Evolutionary conservation across 2,888 invertebrate genomes (phyloP), one percentile per base, ranked within the genome.

Genomic region (Ophioninae sp.): DNA sequence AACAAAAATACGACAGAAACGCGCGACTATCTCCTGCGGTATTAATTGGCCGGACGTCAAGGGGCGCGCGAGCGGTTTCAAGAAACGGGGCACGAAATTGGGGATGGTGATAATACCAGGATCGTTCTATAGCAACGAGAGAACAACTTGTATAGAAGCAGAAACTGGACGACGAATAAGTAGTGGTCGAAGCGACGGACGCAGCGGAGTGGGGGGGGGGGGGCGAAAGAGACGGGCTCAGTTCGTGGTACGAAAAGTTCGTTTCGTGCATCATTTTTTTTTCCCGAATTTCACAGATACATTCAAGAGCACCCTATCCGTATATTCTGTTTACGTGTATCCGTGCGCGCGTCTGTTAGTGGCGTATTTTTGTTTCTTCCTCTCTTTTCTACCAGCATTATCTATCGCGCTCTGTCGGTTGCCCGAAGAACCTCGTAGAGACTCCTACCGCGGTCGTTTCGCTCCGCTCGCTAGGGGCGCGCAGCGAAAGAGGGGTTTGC

Each of bases 31-130:
- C 77, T 81, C 87, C 87, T 87, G 85, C 84, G 88, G 90, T 91
- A 92, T 92, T 92, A 92, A 91, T 92, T 91, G 91, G 90, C 90
- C 89, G 90, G 89, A 90, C 90, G 88, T 89, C 86, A 67, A 71
- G 79, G 75, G 71, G 79, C 56, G 30, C 56, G 30, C 30, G 72
- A 68, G 77, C 30, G 81, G 63, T 67, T 71, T 39, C 41, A 65
- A 56, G 61, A 64, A 61, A 41, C 67, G 61, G 20, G 68, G 58
- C 37, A 75, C 59, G 51, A 79, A 79, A 79, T 79, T 79, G 78
- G 79, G 79, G 72, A 73, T 83, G 73, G 73, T 69, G 82, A 81
- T 78, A 83, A 83, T 81, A 78, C 69, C 77, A 75, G 78, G 81
- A 74, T 79, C 83, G 77, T 76, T 80, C 41, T 80, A 71, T 44